Evolutionary conservation across 2,797 vertebrate species (phyloP), one percentile per base, ranked within the genome.

Genomic region (Peromyscus attwateri): DNA sequence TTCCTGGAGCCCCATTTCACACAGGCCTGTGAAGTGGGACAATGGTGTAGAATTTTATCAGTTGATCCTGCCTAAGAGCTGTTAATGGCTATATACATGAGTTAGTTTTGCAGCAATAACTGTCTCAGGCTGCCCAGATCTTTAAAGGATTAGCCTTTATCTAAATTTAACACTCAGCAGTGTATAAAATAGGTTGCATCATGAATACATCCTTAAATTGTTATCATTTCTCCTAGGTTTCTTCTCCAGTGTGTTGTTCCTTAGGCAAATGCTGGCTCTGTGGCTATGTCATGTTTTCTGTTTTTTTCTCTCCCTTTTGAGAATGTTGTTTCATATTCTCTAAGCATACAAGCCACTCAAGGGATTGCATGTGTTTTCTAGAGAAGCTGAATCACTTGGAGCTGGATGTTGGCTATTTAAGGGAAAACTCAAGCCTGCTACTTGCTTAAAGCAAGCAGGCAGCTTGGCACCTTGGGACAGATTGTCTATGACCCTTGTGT

Each of bases 401-500:
- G 49, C 23, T 21, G 29, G 1, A 4, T n/a, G 83, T 2, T 8
- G 73, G 62, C 43, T 3, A 7, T 55, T 2, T 1, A 70, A 29
- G 16, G 34, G 43, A 34, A 11, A 49, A 71, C 23, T 2, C 2
- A 46, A 29, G 68, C 52, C 83, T 73, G 27, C 27, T 23, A 31
- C 19, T 46, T 52, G 64, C 23, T 34, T 10, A 27, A 9, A 14
- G 52, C 17, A 34, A n/a, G 52, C 29, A 9, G 60, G 68, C 29
- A 6, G 66, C 40, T 0, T 4, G 60, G 43, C 49, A 21, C 57
- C 13, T 6, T 12, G 31, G 85, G 14, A 68, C 2, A 1, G 9
- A 16, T 0, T 4, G 40, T 5, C 76, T 19, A 0, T 0, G 1
- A 19, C 0, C n/a, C 9, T 17, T 6, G 0, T 46, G 4, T 19